Evolutionary conservation across 2,113 vertebrate genomes (phyloP), one percentile per base, ranked within the genome.

Genomic region (Dasyprocta punctata): DNA sequence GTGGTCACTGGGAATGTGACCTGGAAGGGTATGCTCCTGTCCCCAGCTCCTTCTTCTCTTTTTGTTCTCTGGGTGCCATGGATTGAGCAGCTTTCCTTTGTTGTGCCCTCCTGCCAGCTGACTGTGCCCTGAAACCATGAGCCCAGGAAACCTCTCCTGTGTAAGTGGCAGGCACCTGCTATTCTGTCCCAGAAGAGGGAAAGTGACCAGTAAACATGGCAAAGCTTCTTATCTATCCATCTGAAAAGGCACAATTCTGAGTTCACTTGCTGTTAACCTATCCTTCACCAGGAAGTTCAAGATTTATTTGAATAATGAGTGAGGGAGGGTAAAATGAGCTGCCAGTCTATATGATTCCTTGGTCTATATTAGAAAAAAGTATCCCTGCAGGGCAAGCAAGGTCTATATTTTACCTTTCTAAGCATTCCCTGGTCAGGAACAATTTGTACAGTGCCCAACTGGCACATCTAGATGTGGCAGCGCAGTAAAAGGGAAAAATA

Each of bases 251-350:
- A 49, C 61, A 49, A 83, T 61, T 89, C 77, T 81, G 56, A 65
- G 89, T 95, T 92, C 60, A 85, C 20, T 44, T 78, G n/a, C n/a
- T 54, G 61, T 90, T 90, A 78, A 87, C 73, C 49, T 95, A 19
- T 69, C 90, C 86, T 78, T 95, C n/a, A 67, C 36, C 41, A 58
- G 52, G 60, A 89, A 96, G 63, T 47, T 54, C 63, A n/a, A n/a
- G 60, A 87, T 88, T 92, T 89, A 61, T 71, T 93, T 89, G 67
- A 96, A 86, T 87, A 92, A 87, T 89, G n/a, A n/a, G n/a, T n/a
- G 49, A 86, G 54, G 10, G 49, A 92, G 80, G 67, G 49, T 67
- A 60, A 69, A 52, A 61, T 52, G 28, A 92, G 16, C 81, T 95
- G 67, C 41, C 36, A 92, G 44, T 5, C 24, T 94, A 8, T 82